Percentiles rank a stretch among this genome's conserved stretches.
phyloP scores from a whole-genome alignment of 92 coral and sea anemone genomes.

The Palythoa caribaeorum region DNA sequence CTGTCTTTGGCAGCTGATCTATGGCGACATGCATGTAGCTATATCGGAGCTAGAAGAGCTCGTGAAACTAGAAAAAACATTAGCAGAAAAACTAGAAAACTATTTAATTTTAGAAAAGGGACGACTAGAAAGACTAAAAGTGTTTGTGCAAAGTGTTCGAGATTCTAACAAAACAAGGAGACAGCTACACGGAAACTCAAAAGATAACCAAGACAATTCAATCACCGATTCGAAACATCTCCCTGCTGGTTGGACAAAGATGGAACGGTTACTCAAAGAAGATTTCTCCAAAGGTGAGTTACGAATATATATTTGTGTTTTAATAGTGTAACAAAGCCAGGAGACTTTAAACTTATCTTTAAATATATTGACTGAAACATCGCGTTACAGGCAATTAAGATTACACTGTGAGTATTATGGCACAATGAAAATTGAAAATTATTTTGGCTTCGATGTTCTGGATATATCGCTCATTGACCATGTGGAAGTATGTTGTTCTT shows the following conservation, averaged over 20 bases:
- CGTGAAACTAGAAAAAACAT: constrained; percentile 71
- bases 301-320: not conserved
- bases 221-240: constrained; percentile 71
- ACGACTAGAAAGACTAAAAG: constrained; percentile 54
- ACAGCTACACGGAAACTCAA: constrained; percentile 41
- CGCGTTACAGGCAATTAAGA: too few relatives aligned
- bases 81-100: constrained; percentile 72
- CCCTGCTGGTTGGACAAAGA: constrained; percentile 69
- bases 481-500: not conserved
- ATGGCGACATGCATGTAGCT: constrained; percentile 69
- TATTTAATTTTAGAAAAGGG: constrained; percentile 64
- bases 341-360: too few relatives aligned
- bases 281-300: constrained; percentile 79
- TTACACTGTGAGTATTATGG: too few relatives aligned
- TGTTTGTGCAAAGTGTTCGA: constrained; percentile 69
- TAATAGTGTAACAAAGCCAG: not conserved
- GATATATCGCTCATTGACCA: too few relatives aligned
- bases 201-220: constrained; percentile 63
- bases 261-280: constrained; percentile 49
- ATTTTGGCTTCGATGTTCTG: too few relatives aligned
- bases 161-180: constrained; percentile 51
- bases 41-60: constrained; percentile 78
- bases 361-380: too few relatives aligned
- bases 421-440: too few relatives aligned
- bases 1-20: not conserved